phyloP scores from a whole-genome alignment of 1,140 invertebrate species.

The Aphelinus atriplicis region DNA sequence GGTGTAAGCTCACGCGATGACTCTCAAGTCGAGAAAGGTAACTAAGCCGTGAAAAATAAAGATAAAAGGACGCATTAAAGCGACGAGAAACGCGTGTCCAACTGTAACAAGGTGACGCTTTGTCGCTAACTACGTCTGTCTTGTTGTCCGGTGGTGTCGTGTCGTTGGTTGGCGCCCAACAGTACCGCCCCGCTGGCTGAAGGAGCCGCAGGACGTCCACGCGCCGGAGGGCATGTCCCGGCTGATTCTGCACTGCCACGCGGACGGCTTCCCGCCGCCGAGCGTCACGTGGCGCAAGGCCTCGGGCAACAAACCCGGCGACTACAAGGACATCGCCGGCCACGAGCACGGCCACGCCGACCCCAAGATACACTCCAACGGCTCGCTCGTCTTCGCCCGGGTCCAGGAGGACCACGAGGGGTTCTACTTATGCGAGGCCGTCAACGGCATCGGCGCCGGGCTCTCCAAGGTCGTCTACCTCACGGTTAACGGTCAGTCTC shows the following conservation, averaged over 20 bases:
- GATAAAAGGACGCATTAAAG: too few species aligned
- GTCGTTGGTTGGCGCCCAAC: slow-evolving; percentile 4
- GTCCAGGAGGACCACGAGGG: slow-evolving; percentile 87
- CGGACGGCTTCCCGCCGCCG: slow-evolving; percentile 89
- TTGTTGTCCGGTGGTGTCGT: too few species aligned
- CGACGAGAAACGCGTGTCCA: too few species aligned
- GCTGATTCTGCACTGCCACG: slow-evolving; percentile 87
- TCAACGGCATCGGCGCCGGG: slow-evolving; percentile 89
- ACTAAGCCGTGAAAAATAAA: too few species aligned
- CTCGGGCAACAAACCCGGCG: slow-evolving; percentile 80
- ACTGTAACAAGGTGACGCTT: too few species aligned
- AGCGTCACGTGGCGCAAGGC: slow-evolving; percentile 88
- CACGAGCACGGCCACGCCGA: slow-evolving; percentile 60
- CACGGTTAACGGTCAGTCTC: slow-evolving; percentile 80
- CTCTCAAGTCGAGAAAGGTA: too few species aligned
- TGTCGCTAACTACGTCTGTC: too few species aligned
- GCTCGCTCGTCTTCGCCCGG: slow-evolving; percentile 81
- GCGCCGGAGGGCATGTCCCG: slow-evolving; percentile 83
- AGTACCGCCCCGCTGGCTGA: slow-evolving; percentile 92
- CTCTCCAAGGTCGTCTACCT: slow-evolving; percentile 88
- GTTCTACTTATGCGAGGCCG: slow-evolving; percentile 91
- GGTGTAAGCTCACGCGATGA: too few species aligned
- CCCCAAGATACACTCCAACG: slow-evolving; percentile 80
- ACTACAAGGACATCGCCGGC: slow-evolving; percentile 81
- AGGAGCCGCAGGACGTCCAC: slow-evolving; percentile 87